These are phyloP conservation scores for Malurus elegans DNA, from an alignment of 2,113 vertebrate species.

Conservation along the genomic window DNA sequence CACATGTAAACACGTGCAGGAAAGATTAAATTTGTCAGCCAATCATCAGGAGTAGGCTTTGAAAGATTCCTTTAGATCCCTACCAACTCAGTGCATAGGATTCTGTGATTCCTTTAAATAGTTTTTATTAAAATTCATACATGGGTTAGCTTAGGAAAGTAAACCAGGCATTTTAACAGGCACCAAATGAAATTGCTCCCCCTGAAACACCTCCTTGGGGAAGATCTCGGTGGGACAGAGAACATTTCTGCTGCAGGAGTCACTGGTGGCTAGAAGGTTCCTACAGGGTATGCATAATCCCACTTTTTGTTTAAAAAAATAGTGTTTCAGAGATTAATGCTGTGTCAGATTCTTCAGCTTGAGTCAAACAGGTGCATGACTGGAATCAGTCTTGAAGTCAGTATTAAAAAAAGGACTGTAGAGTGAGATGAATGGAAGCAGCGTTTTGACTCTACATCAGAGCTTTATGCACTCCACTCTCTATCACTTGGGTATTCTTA, in stretches of 20 bases:
- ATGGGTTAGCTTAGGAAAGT: neutral
- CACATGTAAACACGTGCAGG: neutral
- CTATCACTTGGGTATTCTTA: conserved; percentile 9
- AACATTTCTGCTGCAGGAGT: neutral
- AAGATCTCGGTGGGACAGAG: neutral
- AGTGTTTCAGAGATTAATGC: neutral
- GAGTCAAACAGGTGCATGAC: neutral
- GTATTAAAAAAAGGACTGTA: neutral
- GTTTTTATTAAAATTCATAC: neutral
- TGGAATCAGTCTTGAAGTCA: neutral
- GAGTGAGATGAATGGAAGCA: neutral
- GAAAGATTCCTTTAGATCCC: neutral
- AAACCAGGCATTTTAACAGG: neutral
- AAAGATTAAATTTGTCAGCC: neutral
- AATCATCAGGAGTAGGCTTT: neutral
- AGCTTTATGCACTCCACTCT: neutral
- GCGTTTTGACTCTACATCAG: neutral
- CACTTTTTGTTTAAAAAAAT: neutral
- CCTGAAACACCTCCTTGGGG: neutral
- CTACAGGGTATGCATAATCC: neutral
- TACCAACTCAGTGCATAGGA: neutral
- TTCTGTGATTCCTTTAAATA: neutral
- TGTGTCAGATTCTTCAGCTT: neutral
- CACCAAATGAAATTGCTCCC: neutral
- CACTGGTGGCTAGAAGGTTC: neutral